These are phyloP conservation scores for Scaptomyza parva DNA, from an alignment of 2,888 invertebrate species.

Conservation along the genomic window DNA sequence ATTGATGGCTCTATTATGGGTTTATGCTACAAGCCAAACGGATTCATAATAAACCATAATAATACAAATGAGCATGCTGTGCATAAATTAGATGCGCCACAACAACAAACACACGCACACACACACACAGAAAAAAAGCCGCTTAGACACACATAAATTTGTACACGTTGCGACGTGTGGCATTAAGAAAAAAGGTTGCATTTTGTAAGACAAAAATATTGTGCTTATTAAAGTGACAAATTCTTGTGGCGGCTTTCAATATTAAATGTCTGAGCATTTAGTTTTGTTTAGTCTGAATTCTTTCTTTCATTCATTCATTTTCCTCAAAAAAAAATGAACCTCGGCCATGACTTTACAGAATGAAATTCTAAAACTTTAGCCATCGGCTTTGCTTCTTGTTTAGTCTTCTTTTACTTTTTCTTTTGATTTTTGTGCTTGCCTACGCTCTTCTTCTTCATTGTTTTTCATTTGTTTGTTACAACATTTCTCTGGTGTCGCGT, in stretches of 20 bases:
- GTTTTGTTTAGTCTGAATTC: constrained; percentile 12
- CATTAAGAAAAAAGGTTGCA: constrained; percentile 11
- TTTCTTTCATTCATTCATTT: constrained; percentile 11
- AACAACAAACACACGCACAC: constrained; percentile 32
- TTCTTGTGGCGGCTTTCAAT: constrained; percentile 53
- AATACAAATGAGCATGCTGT: constrained; percentile 60
- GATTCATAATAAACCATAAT: constrained; percentile 75
- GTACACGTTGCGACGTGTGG: constrained; percentile 57
- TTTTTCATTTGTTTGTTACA: constrained; percentile 56
- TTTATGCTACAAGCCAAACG: constrained; percentile 66
- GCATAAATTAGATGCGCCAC: constrained; percentile 64
- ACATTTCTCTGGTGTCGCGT: constrained; percentile 43
- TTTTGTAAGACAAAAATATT: constrained; percentile 15
- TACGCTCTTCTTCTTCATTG: constrained; percentile 28
- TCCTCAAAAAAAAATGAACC: constrained; percentile 5
- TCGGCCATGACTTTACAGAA: constrained; percentile 66
- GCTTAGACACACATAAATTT: constrained; percentile 51
- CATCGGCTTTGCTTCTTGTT: constrained; percentile 13
- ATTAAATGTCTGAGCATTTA: constrained; percentile 14
- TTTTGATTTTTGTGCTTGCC: constrained; percentile 70
- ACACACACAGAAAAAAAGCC: constrained; percentile 51
- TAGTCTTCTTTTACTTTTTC: constrained; percentile 32
- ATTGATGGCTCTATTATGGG: constrained; percentile 75
- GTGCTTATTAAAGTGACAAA: constrained; percentile 77
- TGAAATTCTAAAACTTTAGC: constrained; percentile 47